Evolutionary conservation across 2,113 vertebrate genomes (phyloP).

Genomic region (Ailuropoda melanoleuca): DNA sequence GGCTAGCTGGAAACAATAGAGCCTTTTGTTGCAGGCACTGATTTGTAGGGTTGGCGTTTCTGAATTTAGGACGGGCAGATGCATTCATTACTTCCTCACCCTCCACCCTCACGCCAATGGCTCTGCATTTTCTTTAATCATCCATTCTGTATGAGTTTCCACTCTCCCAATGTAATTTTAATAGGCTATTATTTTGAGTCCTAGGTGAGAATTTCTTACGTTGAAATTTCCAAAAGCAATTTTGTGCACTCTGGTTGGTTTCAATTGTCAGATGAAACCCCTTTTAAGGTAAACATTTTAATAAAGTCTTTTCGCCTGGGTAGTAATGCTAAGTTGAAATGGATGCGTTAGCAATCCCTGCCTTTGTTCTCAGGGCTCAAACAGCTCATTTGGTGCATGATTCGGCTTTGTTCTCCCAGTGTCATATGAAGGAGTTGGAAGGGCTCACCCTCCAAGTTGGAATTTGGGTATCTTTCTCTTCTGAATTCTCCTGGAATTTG

Average conservation of each 20-base stretch:
- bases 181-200: slow-evolving; percentile 11
- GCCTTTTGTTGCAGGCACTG: background rate
- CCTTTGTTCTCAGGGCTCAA: background rate
- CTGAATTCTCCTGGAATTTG: background rate
- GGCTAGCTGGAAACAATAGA: background rate
- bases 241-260: background rate
- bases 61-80: background rate
- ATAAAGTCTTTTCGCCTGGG: background rate
- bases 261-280: background rate
- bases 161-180: background rate
- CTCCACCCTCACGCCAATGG: background rate
- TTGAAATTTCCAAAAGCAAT: background rate
- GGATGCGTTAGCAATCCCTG: background rate
- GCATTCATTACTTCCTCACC: background rate
- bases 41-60: background rate
- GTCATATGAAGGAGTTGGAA: background rate
- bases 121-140: background rate
- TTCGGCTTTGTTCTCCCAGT: background rate
- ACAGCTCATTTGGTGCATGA: background rate
- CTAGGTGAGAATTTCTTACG: slow-evolving; percentile 28
- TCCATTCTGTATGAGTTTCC: background rate
- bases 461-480: background rate
- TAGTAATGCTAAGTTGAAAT: background rate
- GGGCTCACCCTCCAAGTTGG: background rate
- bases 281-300: slow-evolving; percentile 15